These are phyloP conservation scores for Oplegnathus fasciatus DNA, from an alignment of 2,113 vertebrate species.

Conservation along the genomic window DNA sequence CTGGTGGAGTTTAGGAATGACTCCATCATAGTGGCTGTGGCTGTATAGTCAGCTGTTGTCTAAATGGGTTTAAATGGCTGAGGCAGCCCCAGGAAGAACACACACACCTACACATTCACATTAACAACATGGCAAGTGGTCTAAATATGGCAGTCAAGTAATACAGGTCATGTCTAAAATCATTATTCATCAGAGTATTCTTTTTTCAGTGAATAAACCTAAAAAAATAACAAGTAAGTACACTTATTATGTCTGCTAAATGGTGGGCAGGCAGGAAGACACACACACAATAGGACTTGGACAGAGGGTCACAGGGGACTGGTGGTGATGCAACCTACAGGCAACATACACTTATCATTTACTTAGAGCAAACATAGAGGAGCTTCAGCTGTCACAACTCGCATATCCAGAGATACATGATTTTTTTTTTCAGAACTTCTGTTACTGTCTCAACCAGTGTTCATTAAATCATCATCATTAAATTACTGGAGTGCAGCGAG, in stretches of 20 bases:
- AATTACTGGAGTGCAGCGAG: background rate
- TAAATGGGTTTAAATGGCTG: background rate
- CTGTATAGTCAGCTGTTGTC: background rate
- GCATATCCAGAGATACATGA: background rate
- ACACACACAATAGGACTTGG: background rate
- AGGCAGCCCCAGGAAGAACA: background rate
- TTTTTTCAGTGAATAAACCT: no score
- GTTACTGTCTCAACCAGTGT: background rate
- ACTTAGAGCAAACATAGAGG: background rate
- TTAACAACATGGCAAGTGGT: background rate
- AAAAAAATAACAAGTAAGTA: no score
- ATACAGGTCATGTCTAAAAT: no score
- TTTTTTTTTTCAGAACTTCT: background rate
- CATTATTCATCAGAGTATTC: no score
- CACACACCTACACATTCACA: background rate
- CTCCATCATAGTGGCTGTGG: background rate
- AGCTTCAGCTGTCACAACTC: background rate
- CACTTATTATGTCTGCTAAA: background rate
- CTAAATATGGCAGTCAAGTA: background rate
- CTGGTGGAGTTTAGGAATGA: background rate
- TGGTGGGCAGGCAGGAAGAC: no score
- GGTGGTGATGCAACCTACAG: constrained; percentile 32
- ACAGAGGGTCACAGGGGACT: background rate
- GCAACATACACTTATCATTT: constrained; percentile 1
- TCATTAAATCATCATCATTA: background rate